These are phyloP conservation scores for Heliconius aoede DNA, from an alignment of 2,888 invertebrate species.

Conservation along the genomic window DNA sequence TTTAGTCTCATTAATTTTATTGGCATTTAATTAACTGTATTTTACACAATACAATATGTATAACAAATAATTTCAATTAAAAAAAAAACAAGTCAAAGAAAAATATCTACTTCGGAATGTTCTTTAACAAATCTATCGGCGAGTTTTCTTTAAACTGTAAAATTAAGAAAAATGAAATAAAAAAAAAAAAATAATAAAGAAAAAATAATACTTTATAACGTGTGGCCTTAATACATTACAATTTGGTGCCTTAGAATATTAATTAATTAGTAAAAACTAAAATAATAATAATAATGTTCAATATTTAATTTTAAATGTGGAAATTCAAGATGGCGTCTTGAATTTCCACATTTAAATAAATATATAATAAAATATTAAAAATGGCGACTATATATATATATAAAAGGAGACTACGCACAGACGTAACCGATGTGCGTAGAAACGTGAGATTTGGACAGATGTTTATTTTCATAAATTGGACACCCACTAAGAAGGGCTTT, in stretches of 20 bases:
- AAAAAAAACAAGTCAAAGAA: slow-evolving; percentile 12
- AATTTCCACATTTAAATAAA: too few species aligned
- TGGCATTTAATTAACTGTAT: background rate
- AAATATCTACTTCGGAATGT: slow-evolving; percentile 28
- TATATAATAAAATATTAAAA: background rate
- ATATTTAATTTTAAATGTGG: background rate
- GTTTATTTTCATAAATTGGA: too few species aligned
- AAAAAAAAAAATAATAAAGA: slow-evolving; percentile 17
- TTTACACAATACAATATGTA: background rate
- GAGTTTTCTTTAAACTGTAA: slow-evolving; percentile 20
- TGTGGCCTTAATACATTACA: slow-evolving; percentile 17
- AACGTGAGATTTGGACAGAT: too few species aligned
- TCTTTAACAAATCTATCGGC: slow-evolving; percentile 18
- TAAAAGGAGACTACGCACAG: too few species aligned
- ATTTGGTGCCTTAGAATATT: slow-evolving; percentile 22
- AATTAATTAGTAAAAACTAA: background rate
- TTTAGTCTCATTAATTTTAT: background rate
- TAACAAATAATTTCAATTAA: background rate
- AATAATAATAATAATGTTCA: background rate
- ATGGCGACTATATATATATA: background rate
- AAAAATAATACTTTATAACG: slow-evolving; percentile 26
- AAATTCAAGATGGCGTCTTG: slow-evolving; percentile 8
- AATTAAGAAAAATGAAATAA: background rate
- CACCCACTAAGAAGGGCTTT: too few species aligned
- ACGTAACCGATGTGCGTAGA: too few species aligned